These are phyloP conservation scores for Venustoraphidia nigricollis DNA, from an alignment of 2,888 invertebrate species.

Conservation along the genomic window DNA sequence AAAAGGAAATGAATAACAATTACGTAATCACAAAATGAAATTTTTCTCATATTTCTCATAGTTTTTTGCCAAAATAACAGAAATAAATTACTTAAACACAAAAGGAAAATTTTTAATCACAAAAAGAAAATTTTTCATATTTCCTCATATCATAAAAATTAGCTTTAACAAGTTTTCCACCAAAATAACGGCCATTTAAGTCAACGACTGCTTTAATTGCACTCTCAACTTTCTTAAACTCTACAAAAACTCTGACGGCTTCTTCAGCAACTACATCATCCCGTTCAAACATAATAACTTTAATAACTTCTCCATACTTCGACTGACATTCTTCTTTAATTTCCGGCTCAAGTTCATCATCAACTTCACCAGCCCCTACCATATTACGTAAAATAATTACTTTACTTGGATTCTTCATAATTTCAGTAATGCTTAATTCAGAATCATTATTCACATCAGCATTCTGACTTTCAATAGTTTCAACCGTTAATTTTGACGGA, in stretches of 20 bases:
- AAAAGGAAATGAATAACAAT: too few relatives aligned
- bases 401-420: constrained; percentile 2
- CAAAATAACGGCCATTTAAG: constrained; percentile 3
- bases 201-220: constrained; percentile 2
- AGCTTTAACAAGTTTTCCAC: constrained; percentile 1
- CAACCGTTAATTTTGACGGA: too few relatives aligned
- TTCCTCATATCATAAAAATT: not conserved
- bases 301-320: constrained; percentile 3
- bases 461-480: too few relatives aligned
- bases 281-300: constrained; percentile 2
- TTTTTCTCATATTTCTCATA: too few relatives aligned
- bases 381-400: constrained; percentile 1
- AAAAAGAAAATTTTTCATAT: too few relatives aligned
- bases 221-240: not conserved
- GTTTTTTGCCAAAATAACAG: too few relatives aligned
- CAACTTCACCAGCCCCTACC: constrained; percentile 1
- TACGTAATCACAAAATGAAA: too few relatives aligned
- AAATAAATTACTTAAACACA: too few relatives aligned
- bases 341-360: constrained; percentile 4
- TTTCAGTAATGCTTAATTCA: not conserved
- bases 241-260: constrained; percentile 3
- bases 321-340: constrained; percentile 3
- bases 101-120: too few relatives aligned
- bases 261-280: not conserved
- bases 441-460: too few relatives aligned